A percentile compares a stretch with the other conserved stretches of the same genome.
Conservation (phyloP, 2,797 vertebrate species). For the Myoxocephalus aenaeus region DNA sequence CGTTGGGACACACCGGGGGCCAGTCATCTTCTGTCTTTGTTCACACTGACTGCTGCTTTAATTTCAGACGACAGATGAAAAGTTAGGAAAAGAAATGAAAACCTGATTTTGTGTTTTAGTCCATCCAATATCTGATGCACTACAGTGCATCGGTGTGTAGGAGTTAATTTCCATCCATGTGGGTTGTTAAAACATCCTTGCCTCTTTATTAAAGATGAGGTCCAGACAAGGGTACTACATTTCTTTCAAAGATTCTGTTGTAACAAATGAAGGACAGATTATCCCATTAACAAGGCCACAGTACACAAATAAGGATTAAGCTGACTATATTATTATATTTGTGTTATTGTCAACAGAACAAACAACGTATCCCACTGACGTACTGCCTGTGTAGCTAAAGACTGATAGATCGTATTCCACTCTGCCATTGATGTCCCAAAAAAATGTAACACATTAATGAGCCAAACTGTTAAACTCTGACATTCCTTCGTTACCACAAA, state of each 20-base stretch:
- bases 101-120: background rate
- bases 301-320: conserved; percentile 3
- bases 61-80: background rate
- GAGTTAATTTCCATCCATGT: background rate
- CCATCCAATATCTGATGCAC: background rate
- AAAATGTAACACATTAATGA: background rate
- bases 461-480: background rate
- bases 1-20: conserved; percentile 11
- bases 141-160: background rate
- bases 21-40: conserved; percentile 14
- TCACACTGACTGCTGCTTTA: background rate
- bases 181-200: background rate
- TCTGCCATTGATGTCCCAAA: conserved; percentile 1
- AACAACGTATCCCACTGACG: background rate
- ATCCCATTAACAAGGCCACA: background rate
- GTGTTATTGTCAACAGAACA: conserved; percentile 15
- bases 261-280: conserved; percentile 24
- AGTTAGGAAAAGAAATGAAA: background rate
- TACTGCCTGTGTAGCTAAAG: background rate
- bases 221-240: background rate
- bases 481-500: background rate
- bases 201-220: background rate
- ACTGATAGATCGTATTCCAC: background rate
- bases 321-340: background rate
- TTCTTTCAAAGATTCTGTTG: background rate